Evolutionary conservation across 2,888 invertebrate species (phyloP), one percentile per base, ranked within the genome.

Genomic region (Peribatodes rhomboidaria): DNA sequence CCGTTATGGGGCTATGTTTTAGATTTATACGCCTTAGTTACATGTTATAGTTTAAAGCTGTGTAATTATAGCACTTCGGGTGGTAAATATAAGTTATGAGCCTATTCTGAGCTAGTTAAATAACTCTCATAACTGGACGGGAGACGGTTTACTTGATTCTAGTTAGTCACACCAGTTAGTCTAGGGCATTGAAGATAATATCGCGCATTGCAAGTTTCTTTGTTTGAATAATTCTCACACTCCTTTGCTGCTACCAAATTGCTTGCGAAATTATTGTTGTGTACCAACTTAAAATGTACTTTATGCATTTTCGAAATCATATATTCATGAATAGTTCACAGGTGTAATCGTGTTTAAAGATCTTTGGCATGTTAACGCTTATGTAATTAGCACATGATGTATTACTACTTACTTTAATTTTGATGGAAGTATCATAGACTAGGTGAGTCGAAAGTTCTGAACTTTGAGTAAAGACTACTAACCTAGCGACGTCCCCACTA

Each of bases 21-120:
- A 65, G 58, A 71, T 71, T 69, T 72, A 72, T 70, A 65, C 41
- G 62, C 65, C 68, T 72, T 68, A 67, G 72, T 70, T 68, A 62
- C 69, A 54, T 61, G 65, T 67, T 70, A 68, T 68, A 70, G 63
- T 59, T 61, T 61, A 65, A 61, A 70, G 64, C 61, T 66, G 67
- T 59, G 68, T 67, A 68, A 72, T 72, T 68, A 65, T 63, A 56
- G 58, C 50, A 68, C 58, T 55, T 27, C 50, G 42, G 35, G 53
- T 65, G 65, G 57, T 63, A 65, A 60, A 56, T 47, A 60, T 65
- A 61, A 67, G 55, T 70, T 65, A 60, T 66, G 54, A 59, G 49
- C 52, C 65, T 68, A 67, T 68, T 66, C 65, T 61, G 49, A 31
- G 50, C 20, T 44, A 22, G 42, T 47, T 16, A n/a, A 47, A 37